Evolutionary conservation across 2,797 vertebrate genomes (phyloP).

Genomic region (Coendou prehensilis): DNA sequence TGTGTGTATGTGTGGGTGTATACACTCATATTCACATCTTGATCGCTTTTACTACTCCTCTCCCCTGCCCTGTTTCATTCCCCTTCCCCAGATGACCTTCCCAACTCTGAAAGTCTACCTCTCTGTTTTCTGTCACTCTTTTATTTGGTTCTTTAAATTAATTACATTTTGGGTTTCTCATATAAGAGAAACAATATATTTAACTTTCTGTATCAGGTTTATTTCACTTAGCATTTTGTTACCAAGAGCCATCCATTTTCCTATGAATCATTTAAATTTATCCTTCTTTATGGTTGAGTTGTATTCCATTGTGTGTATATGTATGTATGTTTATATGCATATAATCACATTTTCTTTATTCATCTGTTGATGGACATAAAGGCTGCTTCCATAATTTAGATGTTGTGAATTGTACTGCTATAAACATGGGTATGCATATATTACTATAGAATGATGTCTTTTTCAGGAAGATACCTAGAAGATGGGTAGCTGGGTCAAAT

Average conservation of each 20-base stretch:
- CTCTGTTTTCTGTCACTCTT: background rate
- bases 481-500: background rate
- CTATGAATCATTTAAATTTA: background rate
- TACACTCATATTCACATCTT: background rate
- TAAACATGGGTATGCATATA: background rate
- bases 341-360: background rate
- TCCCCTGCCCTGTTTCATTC: background rate
- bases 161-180: background rate
- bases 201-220: background rate
- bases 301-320: background rate
- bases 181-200: background rate
- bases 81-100: background rate
- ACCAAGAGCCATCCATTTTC: background rate
- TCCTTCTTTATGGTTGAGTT: background rate
- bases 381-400: background rate
- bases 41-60: background rate
- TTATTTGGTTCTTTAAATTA: background rate
- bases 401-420: background rate
- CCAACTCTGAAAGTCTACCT: background rate
- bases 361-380: background rate
- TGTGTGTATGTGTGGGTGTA: no score
- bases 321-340: no score
- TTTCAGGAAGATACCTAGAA: background rate
- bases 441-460: background rate
- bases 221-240: background rate